A percentile compares a stretch with the other conserved stretches of the same genome.
These are phyloP conservation scores for Zaprionus lachaisei DNA, from an alignment of 1,140 invertebrate species.

Conservation along the genomic window DNA sequence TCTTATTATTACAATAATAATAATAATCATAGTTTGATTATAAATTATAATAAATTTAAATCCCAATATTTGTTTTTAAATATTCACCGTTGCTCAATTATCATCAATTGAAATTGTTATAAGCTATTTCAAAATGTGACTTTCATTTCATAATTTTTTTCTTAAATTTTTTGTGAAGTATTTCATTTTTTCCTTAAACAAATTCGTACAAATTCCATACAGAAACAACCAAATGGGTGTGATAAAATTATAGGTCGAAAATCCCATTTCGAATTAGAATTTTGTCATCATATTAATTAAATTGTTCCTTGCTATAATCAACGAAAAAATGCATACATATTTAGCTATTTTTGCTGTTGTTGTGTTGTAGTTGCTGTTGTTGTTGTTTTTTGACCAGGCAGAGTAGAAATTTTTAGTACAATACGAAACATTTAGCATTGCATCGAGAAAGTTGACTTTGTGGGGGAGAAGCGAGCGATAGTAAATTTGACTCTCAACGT, in stretches of 20 bases:
- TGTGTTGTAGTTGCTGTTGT: slow-evolving; percentile 32
- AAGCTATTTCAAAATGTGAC: slow-evolving; percentile 50
- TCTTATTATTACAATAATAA: slow-evolving; percentile 82
- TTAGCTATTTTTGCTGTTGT: slow-evolving; percentile 67
- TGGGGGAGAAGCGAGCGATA: slow-evolving; percentile 65
- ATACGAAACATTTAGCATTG: slow-evolving; percentile 53
- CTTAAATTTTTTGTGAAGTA: slow-evolving; percentile 56
- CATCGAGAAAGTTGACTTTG: slow-evolving; percentile 52
- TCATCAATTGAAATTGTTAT: slow-evolving; percentile 45
- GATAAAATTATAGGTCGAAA: slow-evolving; percentile 33
- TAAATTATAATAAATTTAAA: slow-evolving; percentile 82
- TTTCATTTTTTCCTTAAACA: slow-evolving; percentile 62
- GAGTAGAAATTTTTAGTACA: slow-evolving; percentile 41
- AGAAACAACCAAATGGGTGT: slow-evolving; percentile 66
- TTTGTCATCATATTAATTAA: slow-evolving; percentile 57
- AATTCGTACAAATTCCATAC: slow-evolving; percentile 77
- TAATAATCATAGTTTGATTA: slow-evolving; percentile 80
- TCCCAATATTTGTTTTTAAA: slow-evolving; percentile 69
- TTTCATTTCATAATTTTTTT: slow-evolving; percentile 58
- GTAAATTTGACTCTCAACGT: slow-evolving; percentile 42
- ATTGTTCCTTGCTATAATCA: slow-evolving; percentile 70
- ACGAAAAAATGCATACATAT: slow-evolving; percentile 71
- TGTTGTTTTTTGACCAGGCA: slow-evolving; percentile 43
- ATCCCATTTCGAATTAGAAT: slow-evolving; percentile 70
- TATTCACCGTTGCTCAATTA: slow-evolving; percentile 66